phyloP scores from a whole-genome alignment of 2,888 invertebrate species.

The Lomographa bimaculata region DNA sequence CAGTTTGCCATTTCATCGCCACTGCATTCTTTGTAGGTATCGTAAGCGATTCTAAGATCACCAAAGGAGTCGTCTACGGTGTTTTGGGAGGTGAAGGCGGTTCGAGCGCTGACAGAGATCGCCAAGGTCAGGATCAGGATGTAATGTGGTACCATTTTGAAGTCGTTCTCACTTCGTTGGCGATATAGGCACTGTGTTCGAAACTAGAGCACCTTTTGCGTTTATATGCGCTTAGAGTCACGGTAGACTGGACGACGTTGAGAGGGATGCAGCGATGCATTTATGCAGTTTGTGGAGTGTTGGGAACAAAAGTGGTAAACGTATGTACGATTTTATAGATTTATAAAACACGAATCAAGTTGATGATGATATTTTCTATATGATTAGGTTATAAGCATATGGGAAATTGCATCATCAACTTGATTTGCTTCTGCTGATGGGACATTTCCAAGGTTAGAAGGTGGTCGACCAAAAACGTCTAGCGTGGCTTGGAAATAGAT shows the following conservation, averaged over 20 bases:
- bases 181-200: conserved; percentile 71
- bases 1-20: conserved; percentile 88
- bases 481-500: no score
- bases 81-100: conserved; percentile 76
- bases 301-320: conserved; percentile 38
- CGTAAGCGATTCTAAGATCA: conserved; percentile 89
- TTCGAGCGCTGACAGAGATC: conserved; percentile 77
- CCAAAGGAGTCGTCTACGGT: conserved; percentile 79
- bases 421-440: no score
- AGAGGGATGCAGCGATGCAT: conserved; percentile 79
- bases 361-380: no score
- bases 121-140: conserved; percentile 82
- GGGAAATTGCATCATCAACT: no score
- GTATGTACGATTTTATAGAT: no score
- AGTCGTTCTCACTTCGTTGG: conserved; percentile 67
- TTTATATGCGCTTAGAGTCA: conserved; percentile 81
- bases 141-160: conserved; percentile 83
- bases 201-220: conserved; percentile 68
- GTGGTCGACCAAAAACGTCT: no score
- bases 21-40: conserved; percentile 92
- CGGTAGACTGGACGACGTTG: conserved; percentile 69
- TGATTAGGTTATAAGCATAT: no score
- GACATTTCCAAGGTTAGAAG: no score
- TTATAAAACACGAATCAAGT: no score
- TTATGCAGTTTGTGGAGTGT: conserved; percentile 62